Evolutionary conservation across 1,140 invertebrate genomes (phyloP).

Genomic region (Cherax quadricarinatus): DNA sequence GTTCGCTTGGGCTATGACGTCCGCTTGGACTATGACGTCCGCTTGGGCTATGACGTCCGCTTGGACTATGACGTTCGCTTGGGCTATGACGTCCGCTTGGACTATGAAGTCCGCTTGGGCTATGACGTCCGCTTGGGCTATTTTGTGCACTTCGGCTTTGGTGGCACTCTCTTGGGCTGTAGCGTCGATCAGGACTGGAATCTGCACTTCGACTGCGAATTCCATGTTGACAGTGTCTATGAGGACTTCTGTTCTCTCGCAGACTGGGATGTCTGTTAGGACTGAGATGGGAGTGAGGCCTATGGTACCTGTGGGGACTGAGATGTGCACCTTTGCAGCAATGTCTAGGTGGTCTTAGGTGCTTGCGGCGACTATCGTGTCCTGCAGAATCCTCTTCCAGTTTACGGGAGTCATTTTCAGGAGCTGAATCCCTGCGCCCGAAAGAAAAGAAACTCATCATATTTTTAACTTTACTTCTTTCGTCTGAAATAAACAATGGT

Average conservation of each 20-base stretch:
- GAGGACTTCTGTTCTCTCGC: background rate
- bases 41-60: background rate
- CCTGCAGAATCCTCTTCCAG: background rate
- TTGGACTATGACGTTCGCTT: background rate
- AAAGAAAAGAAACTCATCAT: too few relatives aligned
- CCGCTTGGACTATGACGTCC: background rate
- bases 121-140: background rate
- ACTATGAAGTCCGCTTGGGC: background rate
- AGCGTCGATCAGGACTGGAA: background rate
- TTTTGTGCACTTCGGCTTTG: too few relatives aligned
- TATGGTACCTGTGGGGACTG: conserved; percentile 8
- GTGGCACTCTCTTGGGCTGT: background rate
- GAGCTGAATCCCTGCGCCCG: too few relatives aligned
- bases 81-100: background rate
- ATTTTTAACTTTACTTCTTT: too few relatives aligned
- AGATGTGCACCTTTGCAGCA: background rate
- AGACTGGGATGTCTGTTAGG: conserved; percentile 18
- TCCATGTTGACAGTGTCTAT: background rate
- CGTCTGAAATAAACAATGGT: too few relatives aligned
- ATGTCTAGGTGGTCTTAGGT: background rate
- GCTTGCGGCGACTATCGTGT: background rate
- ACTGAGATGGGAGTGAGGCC: background rate
- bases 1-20: background rate
- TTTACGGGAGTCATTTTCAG: too few relatives aligned
- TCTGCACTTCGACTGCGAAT: too few relatives aligned